Conservation (phyloP, 2,888 invertebrate species). For the Chouioia cunea region DNA sequence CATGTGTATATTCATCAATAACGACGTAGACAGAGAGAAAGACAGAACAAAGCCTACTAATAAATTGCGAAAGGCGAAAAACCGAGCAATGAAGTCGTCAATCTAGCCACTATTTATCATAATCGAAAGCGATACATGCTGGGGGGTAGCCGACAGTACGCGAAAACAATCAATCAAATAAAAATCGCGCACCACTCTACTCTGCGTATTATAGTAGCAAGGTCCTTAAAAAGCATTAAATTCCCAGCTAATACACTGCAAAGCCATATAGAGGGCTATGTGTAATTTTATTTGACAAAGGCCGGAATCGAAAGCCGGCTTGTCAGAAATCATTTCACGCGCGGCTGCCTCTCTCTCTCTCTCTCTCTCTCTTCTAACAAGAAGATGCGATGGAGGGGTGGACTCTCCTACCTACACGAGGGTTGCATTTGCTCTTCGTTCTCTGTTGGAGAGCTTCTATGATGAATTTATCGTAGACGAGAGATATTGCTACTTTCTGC, state of each 20-base stretch:
- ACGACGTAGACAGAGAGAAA: too few species aligned
- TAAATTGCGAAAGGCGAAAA: too few species aligned
- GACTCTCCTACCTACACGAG: not conserved
- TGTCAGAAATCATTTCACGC: constrained; percentile 49
- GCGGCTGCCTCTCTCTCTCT: constrained; percentile 11
- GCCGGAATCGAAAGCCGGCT: constrained; percentile 46
- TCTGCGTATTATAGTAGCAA: not conserved
- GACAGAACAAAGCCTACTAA: too few species aligned
- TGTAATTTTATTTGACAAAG: constrained; percentile 50
- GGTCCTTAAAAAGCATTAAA: constrained; percentile 43
- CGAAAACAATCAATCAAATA: constrained; percentile 40
- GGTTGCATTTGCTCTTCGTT: too few species aligned
- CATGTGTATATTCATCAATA: too few species aligned
- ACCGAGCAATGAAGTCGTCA: constrained; percentile 31
- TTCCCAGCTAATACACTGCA: constrained; percentile 45
- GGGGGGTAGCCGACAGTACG: constrained; percentile 8
- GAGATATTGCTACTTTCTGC: constrained; percentile 12
- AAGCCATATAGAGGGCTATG: not conserved
- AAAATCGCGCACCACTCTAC: constrained; percentile 1
- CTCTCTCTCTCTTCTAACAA: constrained; percentile 1
- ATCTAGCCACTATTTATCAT: constrained; percentile 34
- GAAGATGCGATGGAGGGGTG: too few species aligned
- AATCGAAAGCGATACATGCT: constrained; percentile 15
- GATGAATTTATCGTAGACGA: constrained; percentile 34
- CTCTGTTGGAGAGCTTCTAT: not conserved